Evolutionary conservation across 2,888 invertebrate genomes (phyloP), one percentile per base, ranked within the genome.

Genomic region (Pollenia labialis): DNA sequence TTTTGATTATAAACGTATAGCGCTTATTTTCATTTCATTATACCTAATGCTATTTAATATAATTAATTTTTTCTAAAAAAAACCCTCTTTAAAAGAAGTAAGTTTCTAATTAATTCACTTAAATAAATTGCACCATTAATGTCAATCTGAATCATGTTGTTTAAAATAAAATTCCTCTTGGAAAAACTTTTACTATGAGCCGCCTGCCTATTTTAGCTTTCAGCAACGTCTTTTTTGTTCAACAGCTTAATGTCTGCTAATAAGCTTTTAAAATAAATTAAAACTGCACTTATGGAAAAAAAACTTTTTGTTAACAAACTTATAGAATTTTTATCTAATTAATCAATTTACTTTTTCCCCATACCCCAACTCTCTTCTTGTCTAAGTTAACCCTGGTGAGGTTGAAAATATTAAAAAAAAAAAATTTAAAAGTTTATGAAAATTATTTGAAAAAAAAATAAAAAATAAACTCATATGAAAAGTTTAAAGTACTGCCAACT

Each of bases 311-410:
- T 50, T 68, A 18, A 54, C 16, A 62, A 80, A 71, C 46, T 72
- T 54, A n/a, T 18, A 12, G n/a, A 11, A 69, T 75, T 75, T 81
- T 81, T 75, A 75, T 81, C 16, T 68, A 75, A 75, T 75, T 82
- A 82, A 46, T 75, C 68, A 68, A 32, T 69, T 82, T 71, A 12
- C 23, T 60, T 52, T 50, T 40, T 18, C 44, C 8, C 12, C 8
- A 11, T 0, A 16, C 16, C 7, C 54, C 23, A 1, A 0, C 3
- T 10, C 23, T 32, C 32, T 32, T 32, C 32, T 32, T 32, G 6
- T 32, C 32, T 32, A 6, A 32, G 0, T 0, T 32, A 6, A 6
- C 32, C 4, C 32, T 32, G 32, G 0, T 6, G 4, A 32, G 32
- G 32, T 6, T 4, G 32, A 32, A 32, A 12, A 8, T 23, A 32